Conservation (phyloP, 2,888 invertebrate species). For the Himalopsyche anomala region DNA sequence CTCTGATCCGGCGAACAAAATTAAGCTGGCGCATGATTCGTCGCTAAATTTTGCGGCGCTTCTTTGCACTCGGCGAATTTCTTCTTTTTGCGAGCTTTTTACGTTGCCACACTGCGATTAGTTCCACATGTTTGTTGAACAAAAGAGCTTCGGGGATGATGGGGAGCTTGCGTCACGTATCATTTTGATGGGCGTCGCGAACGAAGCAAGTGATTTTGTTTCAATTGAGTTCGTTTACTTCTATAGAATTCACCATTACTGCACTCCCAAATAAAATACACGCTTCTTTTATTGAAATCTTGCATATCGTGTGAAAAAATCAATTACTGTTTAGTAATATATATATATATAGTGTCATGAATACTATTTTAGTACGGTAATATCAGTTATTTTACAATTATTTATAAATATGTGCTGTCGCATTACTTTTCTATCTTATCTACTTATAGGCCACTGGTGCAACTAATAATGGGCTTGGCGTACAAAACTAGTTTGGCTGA, state of each 20-base stretch:
- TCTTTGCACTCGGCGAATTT: constrained; percentile 48
- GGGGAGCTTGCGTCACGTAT: constrained; percentile 62
- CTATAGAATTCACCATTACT: neutral
- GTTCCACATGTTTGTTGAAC: constrained; percentile 55
- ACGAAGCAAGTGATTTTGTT: constrained; percentile 41
- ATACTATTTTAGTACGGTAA: too few relatives aligned
- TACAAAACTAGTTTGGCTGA: too few relatives aligned
- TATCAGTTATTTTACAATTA: too few relatives aligned
- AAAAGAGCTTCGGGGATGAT: constrained; percentile 54
- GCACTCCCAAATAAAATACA: too few relatives aligned
- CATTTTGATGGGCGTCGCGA: constrained; percentile 56
- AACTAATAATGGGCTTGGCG: too few relatives aligned
- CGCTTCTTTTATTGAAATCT: too few relatives aligned
- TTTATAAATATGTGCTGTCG: too few relatives aligned
- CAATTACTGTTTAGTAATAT: too few relatives aligned
- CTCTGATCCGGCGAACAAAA: constrained; percentile 62
- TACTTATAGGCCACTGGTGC: too few relatives aligned
- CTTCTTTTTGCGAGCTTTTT: constrained; percentile 50
- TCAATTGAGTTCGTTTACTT: constrained; percentile 39
- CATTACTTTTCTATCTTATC: too few relatives aligned
- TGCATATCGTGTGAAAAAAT: too few relatives aligned
- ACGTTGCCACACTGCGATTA: constrained; percentile 59
- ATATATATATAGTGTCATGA: too few relatives aligned
- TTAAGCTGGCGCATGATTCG: constrained; percentile 65
- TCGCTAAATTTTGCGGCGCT: constrained; percentile 61